These are phyloP conservation scores for Acyrthosiphon pisum DNA, from an alignment of 1,140 invertebrate species.

Conservation along the genomic window DNA sequence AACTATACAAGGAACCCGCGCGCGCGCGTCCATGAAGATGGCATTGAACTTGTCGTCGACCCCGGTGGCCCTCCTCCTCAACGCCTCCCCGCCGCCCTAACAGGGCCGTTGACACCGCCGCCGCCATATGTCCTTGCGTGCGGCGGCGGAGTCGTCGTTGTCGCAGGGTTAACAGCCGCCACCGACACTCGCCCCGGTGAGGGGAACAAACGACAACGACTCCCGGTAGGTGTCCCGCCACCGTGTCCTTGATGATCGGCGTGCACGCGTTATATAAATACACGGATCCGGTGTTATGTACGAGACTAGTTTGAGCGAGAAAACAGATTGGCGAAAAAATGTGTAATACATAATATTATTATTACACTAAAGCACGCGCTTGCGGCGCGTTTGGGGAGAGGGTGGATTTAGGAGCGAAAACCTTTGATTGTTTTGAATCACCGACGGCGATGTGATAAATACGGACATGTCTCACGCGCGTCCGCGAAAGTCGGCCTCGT, in stretches of 20 bases:
- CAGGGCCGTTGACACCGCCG: conserved; percentile 55
- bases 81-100: not conserved
- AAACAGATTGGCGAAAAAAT: not conserved
- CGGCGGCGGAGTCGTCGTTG: not conserved
- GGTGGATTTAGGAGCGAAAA: not conserved
- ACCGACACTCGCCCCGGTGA: not conserved
- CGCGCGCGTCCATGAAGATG: conserved; percentile 55
- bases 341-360: not conserved
- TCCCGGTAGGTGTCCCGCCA: conserved; percentile 17
- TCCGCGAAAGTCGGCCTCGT: conserved; percentile 44
- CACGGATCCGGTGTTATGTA: conserved; percentile 35
- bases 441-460: not conserved
- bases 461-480: not conserved
- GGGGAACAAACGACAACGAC: not conserved
- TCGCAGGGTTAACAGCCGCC: conserved; percentile 55
- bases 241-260: conserved; percentile 38
- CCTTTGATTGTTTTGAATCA: not conserved
- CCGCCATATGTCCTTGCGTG: conserved; percentile 48
- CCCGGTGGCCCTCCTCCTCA: conserved; percentile 32
- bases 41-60: conserved; percentile 57
- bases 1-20: conserved; percentile 18
- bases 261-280: not conserved
- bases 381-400: not conserved
- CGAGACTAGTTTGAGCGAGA: conserved; percentile 22
- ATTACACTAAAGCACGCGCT: not conserved